A percentile compares a stretch with the other conserved stretches of the same genome.
Evolutionary conservation across 2,113 vertebrate genomes (phyloP).

Genomic region (Glaucomys volans): DNA sequence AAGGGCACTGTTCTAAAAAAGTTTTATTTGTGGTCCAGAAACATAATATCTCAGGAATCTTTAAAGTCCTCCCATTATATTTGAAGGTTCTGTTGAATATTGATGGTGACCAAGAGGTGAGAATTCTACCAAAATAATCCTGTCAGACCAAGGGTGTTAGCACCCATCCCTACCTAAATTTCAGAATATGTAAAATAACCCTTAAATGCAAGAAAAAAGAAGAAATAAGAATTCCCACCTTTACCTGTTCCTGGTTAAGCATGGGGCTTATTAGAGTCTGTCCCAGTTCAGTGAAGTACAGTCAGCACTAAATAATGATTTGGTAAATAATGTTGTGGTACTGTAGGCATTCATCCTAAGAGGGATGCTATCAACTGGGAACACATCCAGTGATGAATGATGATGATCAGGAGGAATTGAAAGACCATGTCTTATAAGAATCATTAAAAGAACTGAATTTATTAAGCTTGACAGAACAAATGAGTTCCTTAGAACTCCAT

Average conservation of each 20-base stretch:
- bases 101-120: background rate
- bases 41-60: background rate
- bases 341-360: background rate
- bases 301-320: background rate
- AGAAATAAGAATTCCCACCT: background rate
- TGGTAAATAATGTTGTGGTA: background rate
- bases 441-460: background rate
- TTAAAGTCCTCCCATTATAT: background rate
- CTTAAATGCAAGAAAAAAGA: background rate
- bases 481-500: background rate
- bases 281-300: background rate
- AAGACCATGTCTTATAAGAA: background rate
- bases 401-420: background rate
- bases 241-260: background rate
- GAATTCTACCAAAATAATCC: background rate
- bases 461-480: background rate
- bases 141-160: background rate
- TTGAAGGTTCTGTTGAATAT: background rate
- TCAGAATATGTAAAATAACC: background rate
- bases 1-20: constrained; percentile 38
- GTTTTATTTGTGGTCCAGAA: background rate
- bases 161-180: background rate
- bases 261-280: background rate
- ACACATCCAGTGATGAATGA: background rate
- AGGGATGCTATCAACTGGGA: background rate